These are phyloP conservation scores for Hydrolagus affinis DNA, from an alignment of 2,113 vertebrate genomes.

Conservation along the genomic window DNA sequence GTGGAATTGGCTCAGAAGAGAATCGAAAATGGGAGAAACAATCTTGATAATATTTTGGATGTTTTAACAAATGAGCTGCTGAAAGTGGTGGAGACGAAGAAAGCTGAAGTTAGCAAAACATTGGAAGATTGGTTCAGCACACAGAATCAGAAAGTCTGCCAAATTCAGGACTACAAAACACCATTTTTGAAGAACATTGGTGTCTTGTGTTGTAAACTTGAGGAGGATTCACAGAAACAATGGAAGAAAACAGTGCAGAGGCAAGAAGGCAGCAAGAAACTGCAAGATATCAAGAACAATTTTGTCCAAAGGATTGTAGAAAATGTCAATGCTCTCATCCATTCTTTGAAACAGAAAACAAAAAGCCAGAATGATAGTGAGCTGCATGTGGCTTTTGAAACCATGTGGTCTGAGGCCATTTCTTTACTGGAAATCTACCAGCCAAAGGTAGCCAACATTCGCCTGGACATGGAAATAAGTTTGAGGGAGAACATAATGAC, in stretches of 20 bases:
- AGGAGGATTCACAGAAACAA: background rate
- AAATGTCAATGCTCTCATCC: background rate
- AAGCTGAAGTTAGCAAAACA: background rate
- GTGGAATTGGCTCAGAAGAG: no score
- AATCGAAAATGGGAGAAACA: no score
- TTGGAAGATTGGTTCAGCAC: no score
- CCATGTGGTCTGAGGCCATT: background rate
- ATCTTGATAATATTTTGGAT: no score
- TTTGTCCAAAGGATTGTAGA: background rate
- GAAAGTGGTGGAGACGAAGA: background rate
- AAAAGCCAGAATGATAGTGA: background rate
- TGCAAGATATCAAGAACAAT: background rate
- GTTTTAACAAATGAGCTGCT: no score
- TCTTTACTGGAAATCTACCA: background rate
- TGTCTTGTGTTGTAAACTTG: background rate
- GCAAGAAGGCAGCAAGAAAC: background rate
- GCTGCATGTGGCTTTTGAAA: background rate
- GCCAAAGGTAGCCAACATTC: background rate
- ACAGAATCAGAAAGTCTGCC: no score
- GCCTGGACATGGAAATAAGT: no score
- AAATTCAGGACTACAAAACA: slow-evolving; percentile 11
- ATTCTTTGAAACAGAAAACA: background rate
- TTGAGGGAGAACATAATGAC: background rate
- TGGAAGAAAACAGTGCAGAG: background rate
- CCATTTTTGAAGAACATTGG: background rate